phyloP scores from a whole-genome alignment of 2,113 vertebrate genomes.

The Sclerurus mexicanus region DNA sequence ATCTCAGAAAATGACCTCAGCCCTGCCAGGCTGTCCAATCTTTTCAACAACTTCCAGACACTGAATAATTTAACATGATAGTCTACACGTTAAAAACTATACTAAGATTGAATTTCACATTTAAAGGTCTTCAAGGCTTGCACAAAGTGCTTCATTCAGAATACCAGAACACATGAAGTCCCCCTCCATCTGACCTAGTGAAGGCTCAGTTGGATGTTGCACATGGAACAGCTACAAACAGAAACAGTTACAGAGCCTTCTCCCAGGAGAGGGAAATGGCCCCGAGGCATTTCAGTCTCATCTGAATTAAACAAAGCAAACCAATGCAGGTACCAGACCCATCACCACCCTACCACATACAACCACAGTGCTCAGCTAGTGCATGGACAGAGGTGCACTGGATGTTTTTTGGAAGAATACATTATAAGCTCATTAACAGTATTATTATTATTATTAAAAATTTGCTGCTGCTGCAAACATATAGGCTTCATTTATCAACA shows the following conservation, averaged over 20 bases:
- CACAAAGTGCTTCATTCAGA: background rate
- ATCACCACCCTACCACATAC: too few relatives aligned
- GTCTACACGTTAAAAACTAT: background rate
- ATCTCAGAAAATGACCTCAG: background rate
- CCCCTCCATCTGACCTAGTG: background rate
- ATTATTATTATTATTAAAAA: background rate
- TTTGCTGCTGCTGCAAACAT: background rate
- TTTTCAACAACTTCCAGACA: background rate
- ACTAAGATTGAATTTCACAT: background rate
- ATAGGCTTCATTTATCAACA: background rate
- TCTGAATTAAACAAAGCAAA: background rate
- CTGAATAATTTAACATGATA: background rate
- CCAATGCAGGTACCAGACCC: background rate
- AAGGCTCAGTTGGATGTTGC: background rate
- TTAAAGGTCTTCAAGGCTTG: background rate
- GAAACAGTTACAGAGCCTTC: background rate
- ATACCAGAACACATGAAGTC: background rate
- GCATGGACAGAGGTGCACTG: rapidly evolving
- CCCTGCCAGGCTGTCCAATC: background rate
- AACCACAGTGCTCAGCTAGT: rapidly evolving
- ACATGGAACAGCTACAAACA: rapidly evolving
- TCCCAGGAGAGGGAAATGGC: rapidly evolving
- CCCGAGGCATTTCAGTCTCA: background rate
- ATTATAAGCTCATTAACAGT: background rate
- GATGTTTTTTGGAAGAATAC: background rate